Percentiles rank a stretch among this genome's conserved stretches.
These are phyloP conservation scores for Teleiodes luculella DNA, from an alignment of 2,888 invertebrate genomes.

Conservation along the genomic window DNA sequence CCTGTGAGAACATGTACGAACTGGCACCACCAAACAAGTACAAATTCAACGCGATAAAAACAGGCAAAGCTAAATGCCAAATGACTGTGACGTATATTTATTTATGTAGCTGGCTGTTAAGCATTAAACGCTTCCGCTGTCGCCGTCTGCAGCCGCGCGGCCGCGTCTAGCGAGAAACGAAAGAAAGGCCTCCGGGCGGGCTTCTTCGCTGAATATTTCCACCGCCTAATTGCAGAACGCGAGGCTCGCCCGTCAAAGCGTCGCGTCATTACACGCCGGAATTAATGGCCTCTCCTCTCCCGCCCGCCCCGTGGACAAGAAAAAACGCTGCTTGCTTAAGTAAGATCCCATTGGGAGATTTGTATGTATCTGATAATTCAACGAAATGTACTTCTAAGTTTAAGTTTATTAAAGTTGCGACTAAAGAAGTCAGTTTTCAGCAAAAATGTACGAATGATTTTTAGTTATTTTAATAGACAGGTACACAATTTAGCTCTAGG, in stretches of 20 bases:
- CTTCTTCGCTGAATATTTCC: constrained; percentile 50
- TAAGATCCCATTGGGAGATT: no score
- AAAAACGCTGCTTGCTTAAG: constrained; percentile 32
- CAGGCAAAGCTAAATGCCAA: neutral
- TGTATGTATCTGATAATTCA: no score
- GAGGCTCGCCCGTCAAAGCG: constrained; percentile 40
- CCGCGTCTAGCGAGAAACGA: neutral
- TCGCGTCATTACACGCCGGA: constrained; percentile 42
- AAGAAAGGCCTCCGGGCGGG: constrained; percentile 12
- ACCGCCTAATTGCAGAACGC: constrained; percentile 53
- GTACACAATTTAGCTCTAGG: no score
- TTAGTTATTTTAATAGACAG: no score
- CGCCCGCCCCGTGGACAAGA: constrained; percentile 12
- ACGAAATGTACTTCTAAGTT: no score
- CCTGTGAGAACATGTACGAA: no score
- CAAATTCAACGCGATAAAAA: no score
- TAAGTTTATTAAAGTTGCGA: no score
- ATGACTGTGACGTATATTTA: neutral
- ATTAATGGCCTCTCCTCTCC: constrained; percentile 32
- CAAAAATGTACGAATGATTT: no score
- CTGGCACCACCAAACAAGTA: no score
- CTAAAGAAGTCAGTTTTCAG: no score
- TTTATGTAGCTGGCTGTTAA: neutral
- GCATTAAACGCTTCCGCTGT: constrained; percentile 1
- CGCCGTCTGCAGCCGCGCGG: constrained; percentile 17